phyloP scores from a whole-genome alignment of 2,113 vertebrate genomes.

The Siphamia tubifer region DNA sequence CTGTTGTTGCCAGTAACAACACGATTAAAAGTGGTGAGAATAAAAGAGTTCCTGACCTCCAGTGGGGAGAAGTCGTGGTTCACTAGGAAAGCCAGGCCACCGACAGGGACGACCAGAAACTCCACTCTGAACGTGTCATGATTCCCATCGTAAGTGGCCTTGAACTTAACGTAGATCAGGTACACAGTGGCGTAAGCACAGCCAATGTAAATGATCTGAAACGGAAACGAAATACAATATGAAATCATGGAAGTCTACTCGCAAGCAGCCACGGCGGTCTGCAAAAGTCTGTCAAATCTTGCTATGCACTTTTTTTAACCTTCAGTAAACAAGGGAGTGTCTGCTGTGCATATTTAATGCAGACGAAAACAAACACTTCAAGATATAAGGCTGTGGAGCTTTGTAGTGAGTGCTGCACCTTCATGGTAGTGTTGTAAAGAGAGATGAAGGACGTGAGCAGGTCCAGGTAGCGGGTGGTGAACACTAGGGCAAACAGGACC shows the following conservation, averaged over 20 bases:
- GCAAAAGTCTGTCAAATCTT: neutral
- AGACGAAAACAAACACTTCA: neutral
- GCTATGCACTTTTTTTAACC: neutral
- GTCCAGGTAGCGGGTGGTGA: slow-evolving; percentile 98
- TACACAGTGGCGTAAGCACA: slow-evolving; percentile 95
- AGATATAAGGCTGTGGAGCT: neutral
- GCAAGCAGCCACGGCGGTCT: neutral
- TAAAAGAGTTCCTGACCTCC: slow-evolving; percentile 84
- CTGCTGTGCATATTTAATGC: neutral
- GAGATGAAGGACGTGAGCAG: slow-evolving; percentile 98
- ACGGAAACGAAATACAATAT: neutral
- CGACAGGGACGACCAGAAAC: slow-evolving; percentile 95
- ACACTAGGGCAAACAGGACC: slow-evolving; percentile 96
- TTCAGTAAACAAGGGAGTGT: slow-evolving; percentile 50
- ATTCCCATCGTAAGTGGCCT: slow-evolving; percentile 97
- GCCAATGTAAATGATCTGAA: slow-evolving; percentile 93
- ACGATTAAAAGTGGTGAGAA: no score
- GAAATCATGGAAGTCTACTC: neutral
- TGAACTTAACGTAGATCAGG: slow-evolving; percentile 96
- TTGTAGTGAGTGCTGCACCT: slow-evolving; percentile 77
- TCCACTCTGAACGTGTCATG: slow-evolving; percentile 98
- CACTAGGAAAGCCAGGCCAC: slow-evolving; percentile 93
- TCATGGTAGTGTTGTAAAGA: slow-evolving; percentile 98
- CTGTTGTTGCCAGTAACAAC: no score
- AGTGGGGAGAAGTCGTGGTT: slow-evolving; percentile 99